Percentiles rank a stretch among this genome's conserved stretches.
Conservation (phyloP, 1,140 invertebrate genomes). For the Sycophila sp. region DNA sequence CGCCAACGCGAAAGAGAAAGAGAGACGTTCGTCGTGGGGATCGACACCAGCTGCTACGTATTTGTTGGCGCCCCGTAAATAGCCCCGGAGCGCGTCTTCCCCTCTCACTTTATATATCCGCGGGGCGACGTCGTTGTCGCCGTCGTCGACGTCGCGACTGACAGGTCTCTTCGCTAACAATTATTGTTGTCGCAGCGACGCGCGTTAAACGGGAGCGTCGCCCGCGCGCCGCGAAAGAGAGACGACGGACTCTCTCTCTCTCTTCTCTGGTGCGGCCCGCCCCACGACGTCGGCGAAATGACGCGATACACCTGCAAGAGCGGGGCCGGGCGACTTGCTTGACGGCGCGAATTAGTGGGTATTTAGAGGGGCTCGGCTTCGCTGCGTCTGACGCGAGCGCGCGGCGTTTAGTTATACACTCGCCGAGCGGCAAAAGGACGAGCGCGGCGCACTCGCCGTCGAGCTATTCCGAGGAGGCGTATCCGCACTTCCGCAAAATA, state of each 20-base stretch:
- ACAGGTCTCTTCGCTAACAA: conserved; percentile 62
- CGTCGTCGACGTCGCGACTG: conserved; percentile 17
- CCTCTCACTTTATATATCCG: neutral
- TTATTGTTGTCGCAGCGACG: conserved; percentile 63
- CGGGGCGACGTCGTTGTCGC: neutral
- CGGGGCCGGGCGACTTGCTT: too few species aligned
- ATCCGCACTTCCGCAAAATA: too few species aligned
- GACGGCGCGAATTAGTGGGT: too few species aligned
- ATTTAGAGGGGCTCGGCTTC: too few species aligned
- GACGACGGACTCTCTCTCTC: neutral
- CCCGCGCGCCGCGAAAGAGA: neutral
- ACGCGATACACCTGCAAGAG: neutral
- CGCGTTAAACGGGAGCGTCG: conserved; percentile 8
- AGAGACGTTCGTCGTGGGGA: conserved; percentile 48
- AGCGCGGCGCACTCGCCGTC: too few species aligned
- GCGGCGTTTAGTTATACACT: too few species aligned
- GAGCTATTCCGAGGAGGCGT: too few species aligned
- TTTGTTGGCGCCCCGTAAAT: conserved; percentile 61
- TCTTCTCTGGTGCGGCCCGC: too few species aligned
- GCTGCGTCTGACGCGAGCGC: too few species aligned
- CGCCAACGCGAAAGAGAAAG: conserved; percentile 29
- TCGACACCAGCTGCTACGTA: conserved; percentile 64
- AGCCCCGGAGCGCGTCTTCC: conserved; percentile 35
- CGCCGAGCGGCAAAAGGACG: too few species aligned
- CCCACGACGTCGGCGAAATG: too few species aligned